Evolutionary conservation across 2,888 invertebrate species (phyloP).

Genomic region (Clunio marinus): DNA sequence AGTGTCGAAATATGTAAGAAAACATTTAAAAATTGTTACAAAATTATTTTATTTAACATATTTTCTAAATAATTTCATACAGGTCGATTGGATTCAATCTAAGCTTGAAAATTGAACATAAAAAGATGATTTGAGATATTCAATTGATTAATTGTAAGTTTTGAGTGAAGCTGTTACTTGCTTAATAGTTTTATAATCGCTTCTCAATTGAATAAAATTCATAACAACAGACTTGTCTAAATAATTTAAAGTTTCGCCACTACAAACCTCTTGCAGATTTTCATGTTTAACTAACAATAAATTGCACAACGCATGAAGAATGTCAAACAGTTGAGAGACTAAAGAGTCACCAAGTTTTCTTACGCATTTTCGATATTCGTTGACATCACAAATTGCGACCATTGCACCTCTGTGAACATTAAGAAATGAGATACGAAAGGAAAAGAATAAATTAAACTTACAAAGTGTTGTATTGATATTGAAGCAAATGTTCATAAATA

Average conservation of each 20-base stretch:
- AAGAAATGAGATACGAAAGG: too few species aligned
- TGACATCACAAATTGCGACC: constrained; percentile 97
- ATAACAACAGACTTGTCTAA: constrained; percentile 84
- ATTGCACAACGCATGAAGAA: constrained; percentile 92
- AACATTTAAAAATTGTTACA: too few species aligned
- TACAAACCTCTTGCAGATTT: constrained; percentile 92
- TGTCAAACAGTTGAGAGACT: constrained; percentile 87
- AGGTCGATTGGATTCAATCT: too few species aligned
- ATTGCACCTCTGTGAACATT: constrained; percentile 73
- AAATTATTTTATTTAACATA: too few species aligned
- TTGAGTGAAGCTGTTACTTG: constrained; percentile 60
- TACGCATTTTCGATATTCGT: constrained; percentile 91
- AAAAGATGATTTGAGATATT: too few species aligned
- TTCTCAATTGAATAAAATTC: constrained; percentile 90
- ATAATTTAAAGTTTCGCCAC: constrained; percentile 88
- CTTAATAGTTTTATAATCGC: constrained; percentile 89
- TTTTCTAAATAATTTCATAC: too few species aligned
- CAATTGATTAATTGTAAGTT: constrained; percentile 38
- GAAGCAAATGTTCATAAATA: constrained; percentile 90
- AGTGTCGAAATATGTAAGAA: background rate
- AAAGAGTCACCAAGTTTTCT: constrained; percentile 66
- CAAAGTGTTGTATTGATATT: constrained; percentile 90
- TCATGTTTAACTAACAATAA: constrained; percentile 91
- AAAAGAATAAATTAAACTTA: constrained; percentile 10
- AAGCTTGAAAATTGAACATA: background rate